Evolutionary conservation across 2,797 vertebrate species (phyloP).

Genomic region (Syncerus caffer): DNA sequence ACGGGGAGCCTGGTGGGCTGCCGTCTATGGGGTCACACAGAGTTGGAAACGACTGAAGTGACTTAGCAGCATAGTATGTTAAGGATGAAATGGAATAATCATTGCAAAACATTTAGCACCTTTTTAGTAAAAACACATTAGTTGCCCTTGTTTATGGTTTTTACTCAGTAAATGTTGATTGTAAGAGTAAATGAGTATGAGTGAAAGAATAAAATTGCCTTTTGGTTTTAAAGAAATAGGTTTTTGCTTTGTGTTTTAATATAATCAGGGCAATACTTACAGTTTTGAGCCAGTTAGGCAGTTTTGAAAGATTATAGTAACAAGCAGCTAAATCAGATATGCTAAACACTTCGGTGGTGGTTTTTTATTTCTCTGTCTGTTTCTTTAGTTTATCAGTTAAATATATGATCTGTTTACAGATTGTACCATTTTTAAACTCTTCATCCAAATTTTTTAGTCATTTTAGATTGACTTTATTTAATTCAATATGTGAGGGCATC

Average conservation of each 20-base stretch:
- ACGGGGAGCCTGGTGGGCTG: too few species aligned
- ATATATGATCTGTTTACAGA: background rate
- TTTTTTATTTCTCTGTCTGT: background rate
- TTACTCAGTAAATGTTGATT: background rate
- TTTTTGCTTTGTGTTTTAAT: background rate
- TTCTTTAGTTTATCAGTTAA: background rate
- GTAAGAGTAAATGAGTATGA: background rate
- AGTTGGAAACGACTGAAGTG: too few species aligned
- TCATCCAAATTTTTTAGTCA: background rate
- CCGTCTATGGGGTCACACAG: too few species aligned
- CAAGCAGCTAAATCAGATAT: background rate
- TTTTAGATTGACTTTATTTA: constrained; percentile 16
- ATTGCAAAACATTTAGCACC: background rate
- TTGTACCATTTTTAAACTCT: background rate
- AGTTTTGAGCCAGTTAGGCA: background rate
- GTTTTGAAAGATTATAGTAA: constrained; percentile 1
- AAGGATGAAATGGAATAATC: background rate
- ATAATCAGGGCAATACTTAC: background rate
- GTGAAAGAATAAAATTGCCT: constrained; percentile 10
- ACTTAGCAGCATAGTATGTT: background rate
- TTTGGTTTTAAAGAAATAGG: background rate
- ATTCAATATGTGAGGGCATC: background rate
- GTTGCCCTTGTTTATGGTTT: background rate
- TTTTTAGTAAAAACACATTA: background rate
- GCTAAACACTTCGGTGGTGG: background rate